phyloP scores from a whole-genome alignment of 2,797 vertebrate genomes.

The Notoglanidium macrostoma region DNA sequence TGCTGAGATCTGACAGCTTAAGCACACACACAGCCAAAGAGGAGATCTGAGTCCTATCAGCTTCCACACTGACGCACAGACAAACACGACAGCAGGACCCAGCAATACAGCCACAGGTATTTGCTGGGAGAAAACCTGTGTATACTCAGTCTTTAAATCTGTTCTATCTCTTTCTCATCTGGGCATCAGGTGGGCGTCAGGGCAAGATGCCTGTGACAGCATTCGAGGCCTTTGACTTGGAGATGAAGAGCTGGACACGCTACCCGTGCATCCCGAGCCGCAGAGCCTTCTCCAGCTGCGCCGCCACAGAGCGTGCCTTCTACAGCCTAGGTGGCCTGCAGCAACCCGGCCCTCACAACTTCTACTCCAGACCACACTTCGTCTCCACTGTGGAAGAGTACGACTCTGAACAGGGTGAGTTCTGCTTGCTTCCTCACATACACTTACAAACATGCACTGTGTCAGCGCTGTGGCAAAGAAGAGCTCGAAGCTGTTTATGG shows the following conservation, averaged over 20 bases:
- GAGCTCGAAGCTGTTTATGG: slow-evolving; percentile 19
- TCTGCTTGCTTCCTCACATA: neutral
- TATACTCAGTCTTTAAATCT: neutral
- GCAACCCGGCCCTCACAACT: slow-evolving; percentile 97
- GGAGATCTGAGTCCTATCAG: slow-evolving; percentile 23
- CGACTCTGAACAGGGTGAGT: slow-evolving; percentile 86
- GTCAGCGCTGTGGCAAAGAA: slow-evolving; percentile 6
- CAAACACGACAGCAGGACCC: neutral
- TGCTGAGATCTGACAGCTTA: slow-evolving; percentile 35
- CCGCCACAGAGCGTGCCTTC: slow-evolving; percentile 79
- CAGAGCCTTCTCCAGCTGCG: slow-evolving; percentile 89
- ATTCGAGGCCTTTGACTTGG: slow-evolving; percentile 93
- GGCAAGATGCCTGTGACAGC: slow-evolving; percentile 95
- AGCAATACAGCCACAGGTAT: neutral
- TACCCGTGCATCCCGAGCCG: slow-evolving; percentile 92
- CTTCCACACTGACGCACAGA: slow-evolving; percentile 9
- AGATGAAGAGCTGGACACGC: slow-evolving; percentile 89
- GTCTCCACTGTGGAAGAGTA: slow-evolving; percentile 97
- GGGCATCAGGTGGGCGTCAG: slow-evolving; percentile 86
- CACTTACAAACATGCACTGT: neutral
- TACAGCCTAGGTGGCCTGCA: slow-evolving; percentile 96
- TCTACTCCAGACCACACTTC: slow-evolving; percentile 97
- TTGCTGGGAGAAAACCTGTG: neutral
- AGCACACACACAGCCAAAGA: slow-evolving; percentile 28
- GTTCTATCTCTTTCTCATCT: slow-evolving; percentile 9